These are phyloP conservation scores for Paragorgia papillata DNA, from an alignment of 92 coral and sea anemone genomes.

Conservation along the genomic window DNA sequence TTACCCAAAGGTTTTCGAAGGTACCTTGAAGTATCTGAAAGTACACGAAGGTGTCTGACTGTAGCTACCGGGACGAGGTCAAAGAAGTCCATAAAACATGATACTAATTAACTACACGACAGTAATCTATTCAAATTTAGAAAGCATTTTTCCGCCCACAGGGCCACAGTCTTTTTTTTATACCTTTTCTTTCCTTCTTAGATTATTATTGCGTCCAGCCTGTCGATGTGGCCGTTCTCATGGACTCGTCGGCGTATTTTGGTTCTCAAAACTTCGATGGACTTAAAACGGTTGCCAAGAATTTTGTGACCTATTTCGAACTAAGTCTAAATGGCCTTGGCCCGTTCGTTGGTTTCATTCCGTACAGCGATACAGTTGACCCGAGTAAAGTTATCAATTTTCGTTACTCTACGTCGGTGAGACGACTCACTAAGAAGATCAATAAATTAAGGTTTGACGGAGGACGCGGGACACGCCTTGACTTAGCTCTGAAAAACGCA, in stretches of 20 bases:
- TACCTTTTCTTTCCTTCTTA: not conserved
- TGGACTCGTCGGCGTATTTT: conserved; percentile 17
- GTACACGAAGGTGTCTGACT: no score
- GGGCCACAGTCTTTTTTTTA: no score
- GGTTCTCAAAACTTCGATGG: conserved; percentile 4
- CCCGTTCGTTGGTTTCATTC: conserved; percentile 15
- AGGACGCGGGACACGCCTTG: conserved; percentile 2
- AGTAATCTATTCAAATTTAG: no score
- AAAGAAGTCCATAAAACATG: no score
- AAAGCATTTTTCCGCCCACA: no score
- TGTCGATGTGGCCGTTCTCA: conserved; percentile 22
- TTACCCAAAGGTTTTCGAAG: no score
- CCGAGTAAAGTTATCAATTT: conserved; percentile 11
- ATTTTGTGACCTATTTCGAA: conserved; percentile 14
- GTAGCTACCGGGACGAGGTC: no score
- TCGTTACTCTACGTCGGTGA: conserved; percentile 1
- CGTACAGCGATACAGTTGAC: conserved; percentile 24
- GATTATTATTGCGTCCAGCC: conserved; percentile 19
- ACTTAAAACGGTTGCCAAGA: conserved; percentile 12
- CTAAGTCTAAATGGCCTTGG: conserved; percentile 8
- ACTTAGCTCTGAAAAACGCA: conserved; percentile 11
- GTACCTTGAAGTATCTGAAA: no score
- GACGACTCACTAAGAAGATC: not conserved
- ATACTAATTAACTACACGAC: no score
- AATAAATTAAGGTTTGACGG: conserved; percentile 6